These are phyloP conservation scores for Cyclargus thomasi DNA, from an alignment of 1,140 invertebrate species.

Conservation along the genomic window DNA sequence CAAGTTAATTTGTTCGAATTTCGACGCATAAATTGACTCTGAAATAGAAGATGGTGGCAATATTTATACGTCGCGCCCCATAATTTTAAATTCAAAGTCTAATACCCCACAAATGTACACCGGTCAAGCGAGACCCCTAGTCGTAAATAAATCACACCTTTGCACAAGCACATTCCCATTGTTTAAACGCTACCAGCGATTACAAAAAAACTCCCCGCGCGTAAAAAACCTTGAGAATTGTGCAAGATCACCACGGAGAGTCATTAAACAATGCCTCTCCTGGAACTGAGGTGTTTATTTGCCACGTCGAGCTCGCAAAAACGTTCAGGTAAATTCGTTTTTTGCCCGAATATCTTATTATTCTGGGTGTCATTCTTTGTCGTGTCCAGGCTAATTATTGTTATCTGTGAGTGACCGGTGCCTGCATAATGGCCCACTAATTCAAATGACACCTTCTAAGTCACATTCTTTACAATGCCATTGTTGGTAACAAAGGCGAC, in stretches of 20 bases:
- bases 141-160: slow-evolving; percentile 74
- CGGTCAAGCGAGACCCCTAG: slow-evolving; percentile 53
- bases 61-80: slow-evolving; percentile 12
- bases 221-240: slow-evolving; percentile 62
- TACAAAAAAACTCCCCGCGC: slow-evolving; percentile 57
- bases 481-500: slow-evolving; percentile 63
- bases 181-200: slow-evolving; percentile 71
- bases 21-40: background rate
- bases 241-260: slow-evolving; percentile 73
- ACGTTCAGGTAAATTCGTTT: slow-evolving; percentile 64
- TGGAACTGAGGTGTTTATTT: slow-evolving; percentile 73
- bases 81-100: slow-evolving; percentile 4
- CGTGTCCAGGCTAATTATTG: slow-evolving; percentile 70
- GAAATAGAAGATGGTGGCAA: background rate
- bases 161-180: slow-evolving; percentile 59
- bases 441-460: slow-evolving; percentile 68
- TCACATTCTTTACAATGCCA: slow-evolving; percentile 55
- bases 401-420: slow-evolving; percentile 67
- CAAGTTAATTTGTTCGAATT: no score
- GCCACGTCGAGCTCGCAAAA: slow-evolving; percentile 58
- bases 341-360: slow-evolving; percentile 65
- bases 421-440: slow-evolving; percentile 70
- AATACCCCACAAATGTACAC: slow-evolving; percentile 40
- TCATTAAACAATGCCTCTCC: slow-evolving; percentile 72
- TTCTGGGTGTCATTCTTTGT: slow-evolving; percentile 73